Evolutionary conservation across 2,888 invertebrate genomes (phyloP).

Genomic region (Aphodius granarius): DNA sequence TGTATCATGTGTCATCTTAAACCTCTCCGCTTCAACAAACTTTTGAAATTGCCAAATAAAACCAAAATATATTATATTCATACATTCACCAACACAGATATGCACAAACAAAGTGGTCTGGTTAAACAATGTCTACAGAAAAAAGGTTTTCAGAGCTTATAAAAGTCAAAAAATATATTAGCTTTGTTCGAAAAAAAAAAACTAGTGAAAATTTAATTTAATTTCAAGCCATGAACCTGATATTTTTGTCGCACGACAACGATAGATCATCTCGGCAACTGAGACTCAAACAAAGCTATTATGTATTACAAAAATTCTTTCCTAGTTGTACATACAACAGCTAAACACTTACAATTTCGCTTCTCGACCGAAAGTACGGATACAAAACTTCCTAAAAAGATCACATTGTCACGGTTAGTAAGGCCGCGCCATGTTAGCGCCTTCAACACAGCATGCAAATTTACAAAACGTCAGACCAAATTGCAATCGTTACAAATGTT

Average conservation of each 20-base stretch:
- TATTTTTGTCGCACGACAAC: too few species aligned
- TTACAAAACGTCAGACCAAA: neutral
- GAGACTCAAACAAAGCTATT: conserved; percentile 7
- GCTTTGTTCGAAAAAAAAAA: too few species aligned
- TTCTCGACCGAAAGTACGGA: conserved; percentile 36
- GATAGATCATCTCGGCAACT: too few species aligned
- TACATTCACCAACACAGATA: neutral
- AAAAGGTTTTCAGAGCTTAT: neutral
- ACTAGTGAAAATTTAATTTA: too few species aligned
- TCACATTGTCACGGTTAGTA: neutral
- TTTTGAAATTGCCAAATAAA: too few species aligned
- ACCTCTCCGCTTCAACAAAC: too few species aligned
- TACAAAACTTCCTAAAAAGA: conserved; percentile 37
- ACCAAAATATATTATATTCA: too few species aligned
- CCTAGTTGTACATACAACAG: neutral
- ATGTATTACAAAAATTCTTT: neutral
- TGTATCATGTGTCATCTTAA: too few species aligned
- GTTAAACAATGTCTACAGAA: neutral
- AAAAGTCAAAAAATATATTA: too few species aligned
- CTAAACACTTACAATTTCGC: conserved; percentile 46
- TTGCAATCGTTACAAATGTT: neutral
- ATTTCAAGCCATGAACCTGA: too few species aligned
- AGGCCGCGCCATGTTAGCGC: conserved; percentile 5
- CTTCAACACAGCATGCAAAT: neutral
- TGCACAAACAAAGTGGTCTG: neutral